Evolutionary conservation across 2,113 vertebrate genomes (phyloP).

Genomic region (Eulacestoma nigropectus): DNA sequence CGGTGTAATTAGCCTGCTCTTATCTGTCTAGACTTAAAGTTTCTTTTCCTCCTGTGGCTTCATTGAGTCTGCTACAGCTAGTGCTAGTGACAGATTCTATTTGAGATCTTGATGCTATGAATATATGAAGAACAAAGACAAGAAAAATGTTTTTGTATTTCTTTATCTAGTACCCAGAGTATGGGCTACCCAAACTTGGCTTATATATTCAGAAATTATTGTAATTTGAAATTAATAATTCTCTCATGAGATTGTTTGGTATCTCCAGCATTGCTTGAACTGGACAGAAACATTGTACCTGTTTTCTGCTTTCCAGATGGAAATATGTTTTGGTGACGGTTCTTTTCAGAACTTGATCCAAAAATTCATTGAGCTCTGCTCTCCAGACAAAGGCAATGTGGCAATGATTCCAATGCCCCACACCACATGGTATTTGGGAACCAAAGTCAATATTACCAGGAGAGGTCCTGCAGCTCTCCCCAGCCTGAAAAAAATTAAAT

Average conservation of each 20-base stretch:
- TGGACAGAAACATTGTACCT: not conserved
- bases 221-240: not conserved
- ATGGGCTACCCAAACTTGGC: not conserved
- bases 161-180: not conserved
- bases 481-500: not conserved
- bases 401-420: fast-evolving
- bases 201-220: not conserved
- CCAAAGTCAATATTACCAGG: not conserved
- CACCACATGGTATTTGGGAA: not conserved
- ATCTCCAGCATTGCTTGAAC: not conserved
- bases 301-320: not conserved
- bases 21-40: not conserved
- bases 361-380: not conserved
- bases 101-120: not conserved
- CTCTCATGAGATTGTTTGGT: not conserved
- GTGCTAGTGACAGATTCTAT: not conserved
- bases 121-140: not conserved
- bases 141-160: not conserved
- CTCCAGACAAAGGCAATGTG: not conserved
- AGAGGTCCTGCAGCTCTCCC: not conserved
- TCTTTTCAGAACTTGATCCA: not conserved
- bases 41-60: not conserved
- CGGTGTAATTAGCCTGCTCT: not conserved
- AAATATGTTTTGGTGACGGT: not conserved
- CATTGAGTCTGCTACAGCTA: not conserved